phyloP scores from a whole-genome alignment of 2,113 vertebrate species.

The Toxotes chatareus region DNA sequence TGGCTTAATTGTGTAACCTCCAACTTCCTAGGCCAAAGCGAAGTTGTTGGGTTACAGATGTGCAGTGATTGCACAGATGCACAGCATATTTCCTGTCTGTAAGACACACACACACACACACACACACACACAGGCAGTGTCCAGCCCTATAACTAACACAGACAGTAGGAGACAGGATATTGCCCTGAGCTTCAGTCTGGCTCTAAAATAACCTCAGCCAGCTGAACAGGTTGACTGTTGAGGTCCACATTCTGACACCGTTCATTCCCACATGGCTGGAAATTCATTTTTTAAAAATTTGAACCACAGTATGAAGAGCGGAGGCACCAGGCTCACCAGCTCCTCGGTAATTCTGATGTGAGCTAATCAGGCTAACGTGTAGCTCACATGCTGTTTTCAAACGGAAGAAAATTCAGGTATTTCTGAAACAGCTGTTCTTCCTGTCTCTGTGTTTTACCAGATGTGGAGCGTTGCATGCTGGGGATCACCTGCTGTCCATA shows the following conservation, averaged over 20 bases:
- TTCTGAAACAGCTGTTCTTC: background rate
- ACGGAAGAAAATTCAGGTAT: background rate
- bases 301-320: background rate
- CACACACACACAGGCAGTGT: conserved; percentile 1
- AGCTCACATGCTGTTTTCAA: background rate
- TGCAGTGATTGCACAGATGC: too few relatives aligned
- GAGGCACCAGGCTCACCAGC: background rate
- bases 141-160: conserved; percentile 1
- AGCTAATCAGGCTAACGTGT: background rate
- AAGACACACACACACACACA: background rate
- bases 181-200: conserved; percentile 22
- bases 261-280: conserved; percentile 2
- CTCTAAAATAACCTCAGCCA: conserved; percentile 42
- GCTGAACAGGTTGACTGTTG: conserved; percentile 3
- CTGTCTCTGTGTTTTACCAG: conserved; percentile 70
- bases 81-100: background rate
- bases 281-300: background rate
- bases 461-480: conserved; percentile 91
- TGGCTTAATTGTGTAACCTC: too few relatives aligned
- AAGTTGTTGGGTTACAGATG: too few relatives aligned
- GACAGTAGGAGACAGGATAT: conserved; percentile 32
- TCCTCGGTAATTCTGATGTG: background rate
- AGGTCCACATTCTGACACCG: background rate
- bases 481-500: conserved; percentile 96
- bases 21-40: too few relatives aligned